Evolutionary conservation across 2,113 vertebrate species (phyloP).

Genomic region (Suncus etruscus): DNA sequence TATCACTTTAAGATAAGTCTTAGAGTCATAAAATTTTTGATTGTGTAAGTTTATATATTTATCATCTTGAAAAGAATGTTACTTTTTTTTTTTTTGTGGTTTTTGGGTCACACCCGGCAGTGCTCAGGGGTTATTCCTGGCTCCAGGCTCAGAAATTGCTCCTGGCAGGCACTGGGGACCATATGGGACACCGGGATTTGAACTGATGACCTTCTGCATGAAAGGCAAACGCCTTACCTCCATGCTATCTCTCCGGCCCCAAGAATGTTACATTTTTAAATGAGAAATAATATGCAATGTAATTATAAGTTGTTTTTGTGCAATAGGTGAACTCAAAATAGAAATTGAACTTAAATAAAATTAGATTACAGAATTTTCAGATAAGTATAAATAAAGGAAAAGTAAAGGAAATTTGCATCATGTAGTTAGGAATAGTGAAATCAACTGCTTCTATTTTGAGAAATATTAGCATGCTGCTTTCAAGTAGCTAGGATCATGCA

Average conservation of each 20-base stretch:
- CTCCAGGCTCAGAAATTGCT: no score
- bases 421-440: neutral
- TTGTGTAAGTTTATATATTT: neutral
- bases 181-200: no score
- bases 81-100: no score
- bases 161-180: no score
- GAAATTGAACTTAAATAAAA: neutral
- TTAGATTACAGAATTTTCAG: neutral
- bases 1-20: neutral
- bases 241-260: no score
- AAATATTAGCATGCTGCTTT: neutral
- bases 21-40: neutral
- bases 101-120: no score
- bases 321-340: neutral
- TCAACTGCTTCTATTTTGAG: neutral
- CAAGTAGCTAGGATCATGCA: neutral
- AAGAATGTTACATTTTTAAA: neutral
- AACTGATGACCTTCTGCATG: no score
- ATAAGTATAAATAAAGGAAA: neutral
- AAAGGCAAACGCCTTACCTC: no score
- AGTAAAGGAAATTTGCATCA: neutral
- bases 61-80: neutral
- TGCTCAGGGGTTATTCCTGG: no score
- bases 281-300: neutral
- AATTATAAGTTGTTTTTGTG: neutral